Conservation (phyloP, 2,888 invertebrate genomes). For the Gastracanthus pulcherrimus region DNA sequence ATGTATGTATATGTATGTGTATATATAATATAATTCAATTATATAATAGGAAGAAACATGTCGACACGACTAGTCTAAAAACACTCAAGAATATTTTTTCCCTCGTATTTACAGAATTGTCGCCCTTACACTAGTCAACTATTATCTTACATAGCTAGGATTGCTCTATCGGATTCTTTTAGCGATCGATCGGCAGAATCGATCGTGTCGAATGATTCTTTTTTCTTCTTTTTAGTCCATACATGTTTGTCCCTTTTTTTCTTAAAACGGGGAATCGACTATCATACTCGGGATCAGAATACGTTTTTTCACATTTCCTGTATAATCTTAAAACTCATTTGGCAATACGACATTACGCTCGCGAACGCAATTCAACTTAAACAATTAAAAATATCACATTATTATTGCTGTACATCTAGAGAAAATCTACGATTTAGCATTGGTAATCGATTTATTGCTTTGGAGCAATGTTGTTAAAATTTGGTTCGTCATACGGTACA, state of each 20-base stretch:
- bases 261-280: constrained; percentile 3
- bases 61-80: constrained; percentile 75
- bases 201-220: constrained; percentile 54
- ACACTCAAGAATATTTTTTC: constrained; percentile 69
- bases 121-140: constrained; percentile 64
- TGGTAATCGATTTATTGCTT: background rate
- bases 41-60: constrained; percentile 75
- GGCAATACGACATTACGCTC: constrained; percentile 20
- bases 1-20: constrained; percentile 65
- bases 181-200: constrained; percentile 57
- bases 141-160: constrained; percentile 68
- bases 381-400: constrained; percentile 56
- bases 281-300: constrained; percentile 30
- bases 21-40: constrained; percentile 67
- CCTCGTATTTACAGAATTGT: constrained; percentile 70
- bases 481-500: background rate
- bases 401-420: constrained; percentile 49
- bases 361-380: constrained; percentile 48
- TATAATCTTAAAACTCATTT: constrained; percentile 24
- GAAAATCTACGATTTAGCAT: background rate
- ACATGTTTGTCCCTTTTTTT: constrained; percentile 22
- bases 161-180: constrained; percentile 56
- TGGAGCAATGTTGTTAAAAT: background rate
- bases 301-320: constrained; percentile 54
- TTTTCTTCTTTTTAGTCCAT: constrained; percentile 1